A percentile compares a stretch with the other conserved stretches of the same genome.
Conservation (phyloP, 2,113 vertebrate genomes). For the Heloderma charlesbogerti region DNA sequence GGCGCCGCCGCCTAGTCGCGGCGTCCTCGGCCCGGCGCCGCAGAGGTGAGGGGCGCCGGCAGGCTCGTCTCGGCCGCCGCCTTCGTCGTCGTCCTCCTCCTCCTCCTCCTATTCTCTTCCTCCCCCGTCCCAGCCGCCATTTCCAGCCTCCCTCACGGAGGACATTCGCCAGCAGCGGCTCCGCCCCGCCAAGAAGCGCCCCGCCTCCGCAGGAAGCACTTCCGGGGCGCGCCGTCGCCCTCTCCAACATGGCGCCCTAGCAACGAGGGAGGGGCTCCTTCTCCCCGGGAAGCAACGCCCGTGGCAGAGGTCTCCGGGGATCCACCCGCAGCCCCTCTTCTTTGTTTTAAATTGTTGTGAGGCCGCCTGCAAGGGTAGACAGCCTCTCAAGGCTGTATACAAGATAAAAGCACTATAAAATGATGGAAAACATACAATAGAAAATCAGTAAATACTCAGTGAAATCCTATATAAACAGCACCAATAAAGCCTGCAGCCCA, state of each 20-base stretch:
- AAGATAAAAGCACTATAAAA: too few relatives aligned
- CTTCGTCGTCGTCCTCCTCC: background rate
- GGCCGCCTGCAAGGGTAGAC: too few relatives aligned
- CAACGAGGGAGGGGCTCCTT: too few relatives aligned
- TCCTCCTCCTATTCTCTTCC: slow-evolving; percentile 23
- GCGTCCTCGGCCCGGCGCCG: slow-evolving; percentile 61
- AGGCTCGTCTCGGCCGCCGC: slow-evolving; percentile 46
- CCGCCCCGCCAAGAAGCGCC: slow-evolving; percentile 49
- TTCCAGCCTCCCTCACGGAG: slow-evolving; percentile 60
- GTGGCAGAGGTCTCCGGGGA: too few relatives aligned
- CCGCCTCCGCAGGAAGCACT: slow-evolving; percentile 48
- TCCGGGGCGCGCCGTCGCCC: background rate
- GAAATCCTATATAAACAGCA: too few relatives aligned
- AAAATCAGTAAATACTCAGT: too few relatives aligned
- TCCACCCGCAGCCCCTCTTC: too few relatives aligned
- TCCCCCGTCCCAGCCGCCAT: slow-evolving; percentile 54
- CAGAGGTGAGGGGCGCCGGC: slow-evolving; percentile 52
- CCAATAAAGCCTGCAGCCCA: too few relatives aligned
- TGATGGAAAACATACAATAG: too few relatives aligned
- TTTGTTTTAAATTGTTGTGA: too few relatives aligned
- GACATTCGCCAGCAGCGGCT: background rate
- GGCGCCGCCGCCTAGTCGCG: slow-evolving; percentile 10
- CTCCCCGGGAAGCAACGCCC: background rate
- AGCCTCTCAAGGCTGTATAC: too few relatives aligned
- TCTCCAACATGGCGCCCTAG: background rate